phyloP scores from a whole-genome alignment of 53 echinoderm and acorn worm species.

The Holothuria scabra region DNA sequence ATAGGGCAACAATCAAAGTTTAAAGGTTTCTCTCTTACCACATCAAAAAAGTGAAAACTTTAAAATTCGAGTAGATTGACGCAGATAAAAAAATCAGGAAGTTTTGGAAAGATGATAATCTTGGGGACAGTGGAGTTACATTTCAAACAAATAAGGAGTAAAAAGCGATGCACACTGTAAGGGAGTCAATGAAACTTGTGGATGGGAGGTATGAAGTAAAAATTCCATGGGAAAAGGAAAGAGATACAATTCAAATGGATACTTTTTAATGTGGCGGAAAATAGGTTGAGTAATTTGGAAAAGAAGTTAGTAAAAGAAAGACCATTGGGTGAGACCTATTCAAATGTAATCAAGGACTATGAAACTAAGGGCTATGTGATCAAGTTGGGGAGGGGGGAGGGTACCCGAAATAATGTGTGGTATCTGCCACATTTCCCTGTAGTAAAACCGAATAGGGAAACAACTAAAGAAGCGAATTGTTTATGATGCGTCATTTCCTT shows the following conservation, averaged over 20 bases:
- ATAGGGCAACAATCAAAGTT: background rate
- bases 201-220: conserved; percentile 56
- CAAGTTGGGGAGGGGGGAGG: too few relatives aligned
- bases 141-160: background rate
- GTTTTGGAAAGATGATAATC: background rate
- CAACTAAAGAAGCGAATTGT: conserved; percentile 26
- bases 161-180: conserved; percentile 6
- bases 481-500: conserved; percentile 13
- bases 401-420: background rate
- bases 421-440: conserved; percentile 54
- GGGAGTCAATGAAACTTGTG: conserved; percentile 29
- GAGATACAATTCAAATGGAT: background rate
- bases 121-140: background rate
- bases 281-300: too few relatives aligned
- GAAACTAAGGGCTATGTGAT: background rate
- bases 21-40: background rate
- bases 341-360: conserved; percentile 27
- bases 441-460: conserved; percentile 20
- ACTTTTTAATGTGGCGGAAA: conserved; percentile 33
- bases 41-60: background rate
- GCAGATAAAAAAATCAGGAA: background rate
- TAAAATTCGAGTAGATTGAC: background rate
- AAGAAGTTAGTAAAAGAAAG: conserved; percentile 15
- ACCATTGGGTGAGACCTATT: conserved; percentile 1
- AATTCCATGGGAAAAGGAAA: background rate